A percentile compares a stretch with the other conserved stretches of the same genome.
phyloP scores from a whole-genome alignment of 2,888 invertebrate species.

The Pyrocoelia pectoralis region DNA sequence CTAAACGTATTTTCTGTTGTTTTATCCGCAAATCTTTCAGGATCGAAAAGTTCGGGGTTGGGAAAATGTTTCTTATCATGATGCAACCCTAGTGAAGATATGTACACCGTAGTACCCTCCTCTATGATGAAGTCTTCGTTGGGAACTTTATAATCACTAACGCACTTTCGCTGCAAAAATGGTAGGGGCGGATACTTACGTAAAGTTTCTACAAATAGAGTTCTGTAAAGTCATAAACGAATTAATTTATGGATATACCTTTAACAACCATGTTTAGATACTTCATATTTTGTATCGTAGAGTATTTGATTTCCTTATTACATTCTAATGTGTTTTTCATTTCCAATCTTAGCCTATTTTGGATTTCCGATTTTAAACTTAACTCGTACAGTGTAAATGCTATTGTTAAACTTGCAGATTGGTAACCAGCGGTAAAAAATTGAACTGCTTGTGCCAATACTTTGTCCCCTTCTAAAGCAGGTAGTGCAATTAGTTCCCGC shows the following conservation, averaged over 20 bases:
- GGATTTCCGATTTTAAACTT: constrained; percentile 63
- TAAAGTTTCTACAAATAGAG: constrained; percentile 59
- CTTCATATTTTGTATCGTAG: constrained; percentile 45
- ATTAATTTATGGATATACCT: constrained; percentile 53
- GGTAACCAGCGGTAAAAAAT: constrained; percentile 69
- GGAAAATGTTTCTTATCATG: constrained; percentile 53
- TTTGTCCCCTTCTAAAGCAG: constrained; percentile 63
- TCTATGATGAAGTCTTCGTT: constrained; percentile 46
- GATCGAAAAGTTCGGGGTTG: constrained; percentile 56
- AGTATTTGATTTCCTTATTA: constrained; percentile 62
- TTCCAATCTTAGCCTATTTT: constrained; percentile 63
- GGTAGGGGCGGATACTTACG: constrained; percentile 57
- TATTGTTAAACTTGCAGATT: constrained; percentile 67
- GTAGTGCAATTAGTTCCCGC: no score
- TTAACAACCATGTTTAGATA: constrained; percentile 68
- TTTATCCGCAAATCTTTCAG: constrained; percentile 53
- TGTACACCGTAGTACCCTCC: constrained; percentile 52
- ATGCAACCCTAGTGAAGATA: constrained; percentile 54
- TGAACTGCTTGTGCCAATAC: constrained; percentile 67
- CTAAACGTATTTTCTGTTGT: constrained; percentile 24
- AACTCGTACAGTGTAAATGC: constrained; percentile 66
- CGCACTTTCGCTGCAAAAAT: constrained; percentile 48
- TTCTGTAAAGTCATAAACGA: constrained; percentile 7
- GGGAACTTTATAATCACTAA: constrained; percentile 47
- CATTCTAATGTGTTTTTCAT: constrained; percentile 60